phyloP scores from a whole-genome alignment of 1,140 invertebrate genomes.

The Leptopilina boulardi region DNA sequence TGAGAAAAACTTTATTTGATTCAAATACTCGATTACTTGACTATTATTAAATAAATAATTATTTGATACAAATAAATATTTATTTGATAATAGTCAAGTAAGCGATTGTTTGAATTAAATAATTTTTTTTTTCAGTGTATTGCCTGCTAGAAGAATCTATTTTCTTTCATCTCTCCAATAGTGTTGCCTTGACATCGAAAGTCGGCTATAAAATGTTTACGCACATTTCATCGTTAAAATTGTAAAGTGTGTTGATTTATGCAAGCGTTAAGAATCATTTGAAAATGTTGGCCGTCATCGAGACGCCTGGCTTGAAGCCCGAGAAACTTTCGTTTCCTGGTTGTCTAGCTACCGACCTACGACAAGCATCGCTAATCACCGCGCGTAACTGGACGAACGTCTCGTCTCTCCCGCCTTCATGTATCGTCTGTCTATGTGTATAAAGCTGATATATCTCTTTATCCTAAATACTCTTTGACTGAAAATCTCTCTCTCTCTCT shows the following conservation, averaged over 20 bases:
- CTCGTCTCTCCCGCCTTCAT: neutral
- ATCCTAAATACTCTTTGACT: neutral
- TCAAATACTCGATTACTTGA: no score
- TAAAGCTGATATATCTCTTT: neutral
- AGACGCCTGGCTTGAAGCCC: constrained; percentile 30
- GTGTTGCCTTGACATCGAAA: constrained; percentile 23
- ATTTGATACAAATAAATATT: no score
- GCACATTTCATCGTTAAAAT: neutral
- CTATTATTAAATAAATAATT: no score
- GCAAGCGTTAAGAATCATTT: constrained; percentile 24
- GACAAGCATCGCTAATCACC: constrained; percentile 41
- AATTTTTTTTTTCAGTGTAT: no score
- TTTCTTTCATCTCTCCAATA: neutral
- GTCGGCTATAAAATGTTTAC: constrained; percentile 14
- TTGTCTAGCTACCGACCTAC: constrained; percentile 26
- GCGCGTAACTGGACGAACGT: constrained; percentile 27
- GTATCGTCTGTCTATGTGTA: neutral
- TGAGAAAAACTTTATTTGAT: no score
- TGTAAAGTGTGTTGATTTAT: constrained; percentile 26
- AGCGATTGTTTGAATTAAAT: no score
- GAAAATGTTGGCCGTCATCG: constrained; percentile 24
- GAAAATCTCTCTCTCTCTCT: neutral
- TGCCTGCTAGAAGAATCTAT: no score
- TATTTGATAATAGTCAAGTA: no score
- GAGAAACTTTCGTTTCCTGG: constrained; percentile 32